Evolutionary conservation across 2,113 vertebrate genomes (phyloP).

Genomic region (rat (Rattus norvegicus)): DNA sequence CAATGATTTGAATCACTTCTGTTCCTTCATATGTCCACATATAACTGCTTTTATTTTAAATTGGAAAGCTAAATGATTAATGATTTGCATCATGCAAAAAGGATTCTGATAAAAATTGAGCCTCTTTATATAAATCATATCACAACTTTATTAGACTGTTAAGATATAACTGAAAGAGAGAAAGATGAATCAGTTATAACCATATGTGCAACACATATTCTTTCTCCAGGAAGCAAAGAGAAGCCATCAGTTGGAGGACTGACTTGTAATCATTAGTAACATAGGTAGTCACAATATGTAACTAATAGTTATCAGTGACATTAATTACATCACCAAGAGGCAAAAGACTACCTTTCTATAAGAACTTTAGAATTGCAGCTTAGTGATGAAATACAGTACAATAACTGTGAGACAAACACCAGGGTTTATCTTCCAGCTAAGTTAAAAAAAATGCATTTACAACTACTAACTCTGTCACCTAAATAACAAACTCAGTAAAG

Average conservation of each 20-base stretch:
- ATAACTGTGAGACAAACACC: conserved; percentile 32
- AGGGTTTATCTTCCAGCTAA: background rate
- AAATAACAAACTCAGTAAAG: conserved; percentile 19
- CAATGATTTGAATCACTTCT: conserved; percentile 28
- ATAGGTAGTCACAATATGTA: conserved; percentile 75
- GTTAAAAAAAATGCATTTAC: background rate
- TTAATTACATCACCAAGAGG: conserved; percentile 75
- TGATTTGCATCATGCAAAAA: conserved; percentile 66
- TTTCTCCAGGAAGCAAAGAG: conserved; percentile 76
- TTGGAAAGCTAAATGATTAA: conserved; percentile 69
- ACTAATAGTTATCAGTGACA: conserved; percentile 73
- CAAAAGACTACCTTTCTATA: conserved; percentile 73
- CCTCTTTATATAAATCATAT: conserved; percentile 78
- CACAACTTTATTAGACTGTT: conserved; percentile 74
- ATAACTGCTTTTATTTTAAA: conserved; percentile 63
- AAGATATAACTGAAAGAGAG: conserved; percentile 70
- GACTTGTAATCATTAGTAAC: conserved; percentile 71
- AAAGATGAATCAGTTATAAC: conserved; percentile 76
- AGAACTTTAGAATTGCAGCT: conserved; percentile 58
- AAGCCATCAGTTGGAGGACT: conserved; percentile 78
- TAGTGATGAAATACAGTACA: background rate
- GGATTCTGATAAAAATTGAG: conserved; percentile 74
- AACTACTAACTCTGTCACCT: background rate
- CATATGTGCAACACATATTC: conserved; percentile 76
- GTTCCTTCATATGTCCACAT: background rate